These are phyloP conservation scores for Epinephelus coioides DNA, from an alignment of 2,797 vertebrate genomes.

Conservation along the genomic window DNA sequence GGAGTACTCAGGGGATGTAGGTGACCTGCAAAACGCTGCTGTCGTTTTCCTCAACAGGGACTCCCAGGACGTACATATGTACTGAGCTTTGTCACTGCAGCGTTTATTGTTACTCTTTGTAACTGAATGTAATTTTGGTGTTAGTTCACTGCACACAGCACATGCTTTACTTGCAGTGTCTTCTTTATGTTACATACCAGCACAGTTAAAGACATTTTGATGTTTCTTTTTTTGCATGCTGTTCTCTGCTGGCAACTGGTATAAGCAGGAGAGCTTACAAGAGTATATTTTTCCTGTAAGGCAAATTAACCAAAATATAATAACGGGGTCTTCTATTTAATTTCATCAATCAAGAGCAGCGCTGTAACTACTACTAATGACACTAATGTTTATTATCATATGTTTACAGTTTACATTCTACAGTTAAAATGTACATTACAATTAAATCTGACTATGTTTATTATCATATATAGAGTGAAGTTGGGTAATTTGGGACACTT, in stretches of 20 bases:
- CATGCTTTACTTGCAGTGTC: not conserved
- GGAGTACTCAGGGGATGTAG: slow-evolving; percentile 43
- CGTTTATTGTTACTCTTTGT: slow-evolving; percentile 3
- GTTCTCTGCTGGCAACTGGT: not conserved
- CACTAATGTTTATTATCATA: not conserved
- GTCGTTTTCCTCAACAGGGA: slow-evolving; percentile 69
- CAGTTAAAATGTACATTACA: too few species aligned
- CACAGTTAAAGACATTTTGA: not conserved
- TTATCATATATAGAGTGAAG: too few species aligned
- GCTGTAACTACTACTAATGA: not conserved
- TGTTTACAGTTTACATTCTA: too few species aligned
- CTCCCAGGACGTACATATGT: slow-evolving; percentile 35
- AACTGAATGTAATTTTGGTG: slow-evolving; percentile 43
- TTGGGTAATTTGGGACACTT: too few species aligned
- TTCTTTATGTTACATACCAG: not conserved
- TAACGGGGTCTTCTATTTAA: not conserved
- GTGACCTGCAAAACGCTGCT: slow-evolving; percentile 49
- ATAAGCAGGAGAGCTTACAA: not conserved
- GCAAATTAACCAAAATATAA: too few species aligned
- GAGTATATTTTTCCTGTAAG: not conserved
- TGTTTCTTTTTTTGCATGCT: not conserved
- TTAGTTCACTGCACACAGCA: not conserved
- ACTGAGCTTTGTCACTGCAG: slow-evolving; percentile 38
- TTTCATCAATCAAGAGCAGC: not conserved
- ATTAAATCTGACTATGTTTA: too few species aligned